These are phyloP conservation scores for Nymphalis io DNA, from an alignment of 1,140 invertebrate species.

Conservation along the genomic window DNA sequence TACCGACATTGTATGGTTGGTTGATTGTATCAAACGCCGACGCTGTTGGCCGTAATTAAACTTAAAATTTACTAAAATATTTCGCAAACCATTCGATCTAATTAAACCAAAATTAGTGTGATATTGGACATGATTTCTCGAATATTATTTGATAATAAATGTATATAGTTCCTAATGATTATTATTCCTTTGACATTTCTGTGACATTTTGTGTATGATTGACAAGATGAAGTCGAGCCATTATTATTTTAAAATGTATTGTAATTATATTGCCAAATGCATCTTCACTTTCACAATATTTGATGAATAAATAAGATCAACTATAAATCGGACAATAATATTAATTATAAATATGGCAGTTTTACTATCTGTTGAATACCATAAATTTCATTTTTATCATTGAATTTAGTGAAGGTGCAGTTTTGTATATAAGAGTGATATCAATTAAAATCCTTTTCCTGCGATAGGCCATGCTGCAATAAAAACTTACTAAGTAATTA, in stretches of 20 bases:
- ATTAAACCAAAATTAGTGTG: slow-evolving; percentile 13
- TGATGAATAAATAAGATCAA: not conserved
- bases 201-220: not conserved
- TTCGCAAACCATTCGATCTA: slow-evolving; percentile 13
- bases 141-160: not conserved
- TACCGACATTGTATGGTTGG: not conserved
- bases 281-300: not conserved
- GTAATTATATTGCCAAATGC: not conserved
- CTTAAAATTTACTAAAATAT: not conserved
- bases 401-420: slow-evolving; percentile 8
- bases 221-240: too few species aligned
- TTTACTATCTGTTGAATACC: too few species aligned
- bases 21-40: not conserved
- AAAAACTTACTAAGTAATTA: slow-evolving; percentile 1
- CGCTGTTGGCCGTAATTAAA: too few species aligned
- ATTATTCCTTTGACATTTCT: not conserved
- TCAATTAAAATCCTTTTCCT: slow-evolving; percentile 2
- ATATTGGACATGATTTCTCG: not conserved
- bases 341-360: too few species aligned
- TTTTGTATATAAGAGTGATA: not conserved
- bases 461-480: slow-evolving; percentile 14
- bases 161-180: not conserved
- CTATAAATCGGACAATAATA: too few species aligned
- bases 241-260: not conserved
- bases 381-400: not conserved